Conservation (phyloP, 2,797 vertebrate genomes). For the Catamblyrhynchus diadema region DNA sequence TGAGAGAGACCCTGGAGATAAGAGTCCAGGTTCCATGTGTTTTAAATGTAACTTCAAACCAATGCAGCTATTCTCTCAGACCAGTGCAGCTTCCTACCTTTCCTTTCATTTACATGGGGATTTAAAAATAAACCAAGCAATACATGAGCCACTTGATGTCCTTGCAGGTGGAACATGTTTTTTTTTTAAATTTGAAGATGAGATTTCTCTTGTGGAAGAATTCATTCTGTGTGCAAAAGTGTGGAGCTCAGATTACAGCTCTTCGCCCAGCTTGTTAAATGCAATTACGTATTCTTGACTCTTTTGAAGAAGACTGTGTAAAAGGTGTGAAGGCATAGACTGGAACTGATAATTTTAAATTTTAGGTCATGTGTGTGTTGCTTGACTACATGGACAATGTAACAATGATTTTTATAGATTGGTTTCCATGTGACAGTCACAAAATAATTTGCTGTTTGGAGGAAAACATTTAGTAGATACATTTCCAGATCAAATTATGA, state of each 20-base stretch:
- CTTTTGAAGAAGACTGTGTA: neutral
- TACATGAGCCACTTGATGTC: neutral
- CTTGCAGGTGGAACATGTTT: neutral
- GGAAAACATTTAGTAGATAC: neutral
- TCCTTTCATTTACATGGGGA: neutral
- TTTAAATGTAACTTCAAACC: neutral
- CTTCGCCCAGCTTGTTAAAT: neutral
- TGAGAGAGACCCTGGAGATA: neutral
- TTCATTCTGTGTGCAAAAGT: neutral
- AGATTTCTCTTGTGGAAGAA: neutral
- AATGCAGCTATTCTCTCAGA: slow-evolving; percentile 3
- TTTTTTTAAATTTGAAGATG: neutral
- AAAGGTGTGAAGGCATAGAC: neutral
- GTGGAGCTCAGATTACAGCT: neutral
- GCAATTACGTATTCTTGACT: neutral
- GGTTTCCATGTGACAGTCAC: neutral
- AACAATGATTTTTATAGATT: neutral
- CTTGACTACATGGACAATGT: neutral
- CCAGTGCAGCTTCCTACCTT: neutral
- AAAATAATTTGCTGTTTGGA: neutral
- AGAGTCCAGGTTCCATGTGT: neutral
- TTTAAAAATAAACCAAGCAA: slow-evolving; percentile 2
- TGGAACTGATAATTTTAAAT: neutral
- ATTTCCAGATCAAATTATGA: slow-evolving; percentile 3
- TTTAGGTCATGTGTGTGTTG: neutral